Evolutionary conservation across 1,140 invertebrate species (phyloP), one percentile per base, ranked within the genome.

Genomic region (Radopholus similis): DNA sequence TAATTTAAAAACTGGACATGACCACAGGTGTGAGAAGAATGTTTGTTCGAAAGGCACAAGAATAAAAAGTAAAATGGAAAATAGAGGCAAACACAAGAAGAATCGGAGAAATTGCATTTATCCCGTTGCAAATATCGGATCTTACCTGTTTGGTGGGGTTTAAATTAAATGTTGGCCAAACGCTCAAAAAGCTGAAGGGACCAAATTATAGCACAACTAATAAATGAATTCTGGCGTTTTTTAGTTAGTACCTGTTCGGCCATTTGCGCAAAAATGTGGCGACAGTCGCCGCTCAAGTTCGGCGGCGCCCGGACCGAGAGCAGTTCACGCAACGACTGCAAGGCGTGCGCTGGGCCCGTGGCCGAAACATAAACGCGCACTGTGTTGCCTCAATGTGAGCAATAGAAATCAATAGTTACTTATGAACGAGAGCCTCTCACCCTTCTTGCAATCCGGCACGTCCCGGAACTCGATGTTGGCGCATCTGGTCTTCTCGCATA

Each of bases 381-480:
- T 11, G 68, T 70, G 18, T 72, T 47, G 30, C 23, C 64, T 64
- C n/a, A n/a, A n/a, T n/a, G n/a, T 4, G 15, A n/a, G n/a, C n/a
- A n/a, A n/a, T n/a, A n/a, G n/a, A n/a, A n/a, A n/a, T n/a, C n/a
- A n/a, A n/a, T n/a, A n/a, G 18, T 13, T 8, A 40, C 15, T 21
- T 8, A 44, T 51, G 32, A 40, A 9, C 34, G 26, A 8, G n/a
- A n/a, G 70, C 68, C 68, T 44, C n/a, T n/a, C n/a, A n/a, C n/a
- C n/a, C n/a, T n/a, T n/a, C n/a, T 70, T 53, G 38, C 37, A 70
- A 32, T 70, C 35, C 13, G 68, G 68, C 69, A 70, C 44, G 15
- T 42, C 38, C 2, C 72, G 66, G 54, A 76, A 77, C 34, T 64
- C 71, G 44, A 73, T 63, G 8, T 76, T 35, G 5, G 44, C 49